Base-by-base conservation (phyloP, 2,113 vertebrate species). In the Ellobius talpinus region DNA sequence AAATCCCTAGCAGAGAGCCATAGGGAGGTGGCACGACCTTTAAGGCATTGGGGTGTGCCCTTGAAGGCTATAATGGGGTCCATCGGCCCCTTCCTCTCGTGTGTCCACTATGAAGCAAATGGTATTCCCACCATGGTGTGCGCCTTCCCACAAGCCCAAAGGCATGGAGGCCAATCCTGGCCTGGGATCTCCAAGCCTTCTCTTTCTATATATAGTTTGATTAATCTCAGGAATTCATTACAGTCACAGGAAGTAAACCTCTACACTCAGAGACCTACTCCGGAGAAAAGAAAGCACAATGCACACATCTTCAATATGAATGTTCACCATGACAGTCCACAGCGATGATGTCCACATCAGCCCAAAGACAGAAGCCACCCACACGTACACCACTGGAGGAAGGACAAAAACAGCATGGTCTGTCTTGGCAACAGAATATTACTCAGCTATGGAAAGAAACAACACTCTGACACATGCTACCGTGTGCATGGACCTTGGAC, bases 381-480 rank as follows among this genome's bases (percentile, higher is more conserved):
- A 4, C 9, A 26, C 0, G 0, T 3, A 68, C 24, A 1, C 4
- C 3, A 3, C 9, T 7, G 52, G 12, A 0, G 33, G 70, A 52
- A 0, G n/a, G 70, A 52, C 8, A n/a, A n/a, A 42, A 66, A 9
- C 2, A 36, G 10, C 0, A 1, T 0, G 0, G n/a, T 1, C 58
- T 1, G 1, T 17, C 66, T 84, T 5, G 0, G 3, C 0, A 6
- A 39, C 7, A 39, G 84, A 26, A 36, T 19, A 58, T 13, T 29
- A n/a, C 4, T 50, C 33, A 61, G 87, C 29, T 42, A 9, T 2
- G 2, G 86, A 9, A 42, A 63, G 73, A 55, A 73, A 6, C 3
- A 10, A 26, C 16, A 8, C 36, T 21, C 63, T 17, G 63, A 42
- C 33, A 45, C 79, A 26, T 42, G 81, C 52, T 31, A 84, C 61